Evolutionary conservation across 2,888 invertebrate genomes (phyloP), one percentile per base, ranked within the genome.

Genomic region (Agrotis puta): DNA sequence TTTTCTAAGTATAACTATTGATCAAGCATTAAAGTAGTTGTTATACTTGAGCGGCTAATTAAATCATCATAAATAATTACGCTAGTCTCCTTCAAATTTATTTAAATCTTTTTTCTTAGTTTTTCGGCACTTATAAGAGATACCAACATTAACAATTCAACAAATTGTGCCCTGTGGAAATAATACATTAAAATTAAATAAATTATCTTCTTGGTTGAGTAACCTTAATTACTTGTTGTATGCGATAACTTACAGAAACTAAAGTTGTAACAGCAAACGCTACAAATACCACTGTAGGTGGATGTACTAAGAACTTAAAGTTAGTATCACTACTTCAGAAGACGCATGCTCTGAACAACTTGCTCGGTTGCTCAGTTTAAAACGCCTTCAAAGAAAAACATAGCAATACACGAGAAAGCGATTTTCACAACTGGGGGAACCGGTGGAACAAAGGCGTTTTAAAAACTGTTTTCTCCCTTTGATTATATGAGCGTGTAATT

Each of bases 371-470:
- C 39, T 33, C 64, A 48, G 53, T 68, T 64, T 53, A 47, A 72
- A 83, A 79, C 82, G 79, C 87, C 87, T 87, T 83, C 83, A 85
- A 85, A 87, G 81, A 83, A 87, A 72, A 73, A 39, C 68, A 79
- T 76, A 83, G 88, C 88, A 88, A 87, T 76, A 82, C 73, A 77
- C 84, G 70, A 75, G 39, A 76, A 73, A 83, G 85, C 78, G 74
- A 84, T 86, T 85, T 76, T 80, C 70, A 70, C 78, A 82, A 73
- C 63, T 80, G 79, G 77, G 45, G 27, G 63, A 79, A 78, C 84
- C 77, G 77, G 80, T 24, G 20, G 59, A 75, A 80, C 85, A 88
- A 83, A 84, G 78, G 79, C 63, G 74, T 77, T 86, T 70, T 63
- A 69, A 78, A 84, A 69, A 39, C 33, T 47, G 69, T 70, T 79